Percentiles rank a stretch among this genome's conserved stretches.
These are phyloP conservation scores for Strigamia maritima DNA, from an alignment of 2,888 invertebrate species.

Conservation along the genomic window DNA sequence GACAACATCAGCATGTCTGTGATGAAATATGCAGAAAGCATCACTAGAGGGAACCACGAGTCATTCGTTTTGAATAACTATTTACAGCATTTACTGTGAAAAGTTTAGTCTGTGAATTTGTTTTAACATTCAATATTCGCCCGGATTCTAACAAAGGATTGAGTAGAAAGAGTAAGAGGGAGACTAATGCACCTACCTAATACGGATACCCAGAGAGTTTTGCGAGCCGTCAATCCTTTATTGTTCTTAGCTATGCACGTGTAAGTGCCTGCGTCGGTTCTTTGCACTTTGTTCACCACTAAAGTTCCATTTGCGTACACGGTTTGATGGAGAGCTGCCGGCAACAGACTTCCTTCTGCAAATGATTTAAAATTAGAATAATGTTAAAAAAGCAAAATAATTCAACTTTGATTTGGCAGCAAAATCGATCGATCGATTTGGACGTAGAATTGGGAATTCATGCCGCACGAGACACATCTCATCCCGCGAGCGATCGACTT, in stretches of 20 bases:
- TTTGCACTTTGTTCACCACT: conserved; percentile 35
- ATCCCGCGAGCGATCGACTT: background rate
- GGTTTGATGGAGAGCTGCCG: conserved; percentile 41
- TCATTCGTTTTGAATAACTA: too few relatives aligned
- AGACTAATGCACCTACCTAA: conserved; percentile 37
- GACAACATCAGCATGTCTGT: too few relatives aligned
- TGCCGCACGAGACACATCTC: background rate
- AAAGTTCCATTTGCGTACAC: conserved; percentile 42
- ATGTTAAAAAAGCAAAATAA: background rate
- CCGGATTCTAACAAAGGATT: too few relatives aligned
- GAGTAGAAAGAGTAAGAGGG: too few relatives aligned
- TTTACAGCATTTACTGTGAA: too few relatives aligned
- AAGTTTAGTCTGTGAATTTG: too few relatives aligned
- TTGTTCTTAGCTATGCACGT: conserved; percentile 41
- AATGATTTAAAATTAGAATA: background rate
- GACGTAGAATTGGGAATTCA: background rate
- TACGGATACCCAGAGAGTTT: conserved; percentile 41
- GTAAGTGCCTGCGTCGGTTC: conserved; percentile 41
- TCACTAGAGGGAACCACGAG: too few relatives aligned
- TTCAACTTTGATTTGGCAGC: background rate
- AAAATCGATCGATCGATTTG: background rate
- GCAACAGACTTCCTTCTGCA: conserved; percentile 41
- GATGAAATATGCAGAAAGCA: too few relatives aligned
- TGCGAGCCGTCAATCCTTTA: conserved; percentile 40
- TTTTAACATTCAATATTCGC: too few relatives aligned